phyloP scores from a whole-genome alignment of 2,888 invertebrate genomes.

The Ctena decussata region DNA sequence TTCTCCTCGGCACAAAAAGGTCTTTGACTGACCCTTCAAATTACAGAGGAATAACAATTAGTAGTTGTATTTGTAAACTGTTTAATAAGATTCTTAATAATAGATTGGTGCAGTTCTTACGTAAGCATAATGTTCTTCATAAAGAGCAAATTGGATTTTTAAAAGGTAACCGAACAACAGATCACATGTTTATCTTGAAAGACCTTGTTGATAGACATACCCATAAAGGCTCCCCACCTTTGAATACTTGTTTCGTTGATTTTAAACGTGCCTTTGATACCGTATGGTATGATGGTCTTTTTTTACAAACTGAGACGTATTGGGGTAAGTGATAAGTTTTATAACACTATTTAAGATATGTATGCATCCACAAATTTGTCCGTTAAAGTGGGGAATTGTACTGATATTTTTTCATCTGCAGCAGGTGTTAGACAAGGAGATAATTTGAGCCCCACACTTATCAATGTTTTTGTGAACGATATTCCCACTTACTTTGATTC shows the following conservation, averaged over 20 bases:
- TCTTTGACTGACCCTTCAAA: background rate
- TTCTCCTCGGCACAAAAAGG: background rate
- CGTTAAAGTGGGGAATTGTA: background rate
- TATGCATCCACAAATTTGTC: background rate
- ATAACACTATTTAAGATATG: background rate
- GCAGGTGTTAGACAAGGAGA: conserved; percentile 16
- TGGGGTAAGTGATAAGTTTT: conserved; percentile 2
- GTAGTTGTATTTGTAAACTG: conserved; percentile 13
- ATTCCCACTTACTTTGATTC: background rate
- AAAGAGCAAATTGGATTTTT: background rate
- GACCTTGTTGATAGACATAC: background rate
- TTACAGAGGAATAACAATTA: conserved; percentile 19
- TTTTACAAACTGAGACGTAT: background rate
- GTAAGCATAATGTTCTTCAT: background rate
- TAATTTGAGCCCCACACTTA: background rate
- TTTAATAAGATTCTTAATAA: conserved; percentile 16
- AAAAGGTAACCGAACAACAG: background rate
- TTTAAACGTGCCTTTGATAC: conserved; percentile 16
- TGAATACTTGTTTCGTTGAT: background rate
- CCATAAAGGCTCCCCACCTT: background rate
- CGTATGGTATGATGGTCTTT: background rate
- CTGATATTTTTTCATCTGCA: background rate
- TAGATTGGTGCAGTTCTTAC: background rate
- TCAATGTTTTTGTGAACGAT: conserved; percentile 22
- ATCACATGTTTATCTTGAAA: background rate